Base-by-base conservation (phyloP, 2,797 vertebrate genomes). In the Smutsia temminckii region DNA sequence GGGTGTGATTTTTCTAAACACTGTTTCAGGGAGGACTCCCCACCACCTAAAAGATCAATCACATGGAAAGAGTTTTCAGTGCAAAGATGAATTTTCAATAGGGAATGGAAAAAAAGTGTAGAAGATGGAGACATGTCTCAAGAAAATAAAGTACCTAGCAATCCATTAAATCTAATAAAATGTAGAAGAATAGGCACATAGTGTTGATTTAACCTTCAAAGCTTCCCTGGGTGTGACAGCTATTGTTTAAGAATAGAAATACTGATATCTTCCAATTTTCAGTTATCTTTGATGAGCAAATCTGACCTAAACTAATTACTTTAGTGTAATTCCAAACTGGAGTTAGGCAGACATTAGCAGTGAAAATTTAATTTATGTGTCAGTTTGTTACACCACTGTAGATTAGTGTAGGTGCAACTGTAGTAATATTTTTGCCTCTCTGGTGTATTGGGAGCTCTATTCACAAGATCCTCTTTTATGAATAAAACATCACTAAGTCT, bases 401-500 rank as follows among this genome's bases (percentile, higher is more conserved):
- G 95, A 96, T 96, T 92, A 95, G 96, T 96, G 84, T 91, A 97
- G 94, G 92, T 97, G 25, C 25, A 74, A 46, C 91, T 51, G 34
- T 57, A 69, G 89, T 0, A 69, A 94, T 96, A 94, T 96, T 97
- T 98, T 95, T 94, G 87, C 95, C 94, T 96, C 87, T 97, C 92
- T 94, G 66, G 90, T 89, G 18, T 91, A 92, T 83, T 89, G 94
- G 92, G 96, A 96, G 86, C 96, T 94, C 85, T 93, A 89, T 55
- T 96, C 95, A 95, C 88, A 89, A 96, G 97, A 93, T 97, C 93
- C 32, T 16, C 89, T 64, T 4, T 75, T 96, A 97, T 98, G 98
- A 98, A 98, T 98, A 98, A 98, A 98, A 97, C 91, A 98, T 98
- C 59, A 89, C 69, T 87, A 68, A 95, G 42, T 59, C 85, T 95